Evolutionary conservation across 2,888 invertebrate genomes (phyloP), one percentile per base, ranked within the genome.

Genomic region (Glomeris marginata): DNA sequence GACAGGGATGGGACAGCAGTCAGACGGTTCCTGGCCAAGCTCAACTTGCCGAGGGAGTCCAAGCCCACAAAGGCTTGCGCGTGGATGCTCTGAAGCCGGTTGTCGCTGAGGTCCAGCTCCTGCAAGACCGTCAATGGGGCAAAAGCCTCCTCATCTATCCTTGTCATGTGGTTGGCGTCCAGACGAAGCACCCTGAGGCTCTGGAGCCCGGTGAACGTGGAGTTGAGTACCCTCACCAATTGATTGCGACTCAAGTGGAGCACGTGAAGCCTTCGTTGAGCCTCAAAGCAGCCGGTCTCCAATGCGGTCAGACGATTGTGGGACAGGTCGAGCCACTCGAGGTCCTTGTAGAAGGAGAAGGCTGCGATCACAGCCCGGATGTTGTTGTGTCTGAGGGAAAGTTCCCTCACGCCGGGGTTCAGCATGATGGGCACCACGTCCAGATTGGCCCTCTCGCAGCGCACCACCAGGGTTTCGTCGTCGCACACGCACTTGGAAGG

Each of bases 371-470:
- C 75, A 62, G 77, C 78, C 62, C 77, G 75, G 63, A 92, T 84
- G 58, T 78, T 77, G 68, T 91, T 91, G 64, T 79, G 76, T n/a
- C 81, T 80, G 51, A 91, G 76, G 64, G 84, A 82, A 63, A 91
- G 80, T 67, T 60, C 59, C 47, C 61, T 58, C 47, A 69, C 57
- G 36, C 62, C 59, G 38, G 91, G 91, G 68, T 88, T 88, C 58
- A 88, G 74, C 64, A 86, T 86, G 59, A 87, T 86, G 53, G 88
- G 88, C 49, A 88, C 83, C 59, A 84, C 81, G 65, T 84, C 84
- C 57, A 88, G 75, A 22, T 55, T 54, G 49, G 84, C 84, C 61
- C 77, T 77, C 57, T 80, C 78, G 67, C 88, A 88, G 56, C 78
- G 76, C 28, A 82, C 81, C 52, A 77, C 76, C 56, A 84, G 76